Evolutionary conservation across 2,888 invertebrate species (phyloP), one percentile per base, ranked within the genome.

Genomic region (Lepidonotus clava): DNA sequence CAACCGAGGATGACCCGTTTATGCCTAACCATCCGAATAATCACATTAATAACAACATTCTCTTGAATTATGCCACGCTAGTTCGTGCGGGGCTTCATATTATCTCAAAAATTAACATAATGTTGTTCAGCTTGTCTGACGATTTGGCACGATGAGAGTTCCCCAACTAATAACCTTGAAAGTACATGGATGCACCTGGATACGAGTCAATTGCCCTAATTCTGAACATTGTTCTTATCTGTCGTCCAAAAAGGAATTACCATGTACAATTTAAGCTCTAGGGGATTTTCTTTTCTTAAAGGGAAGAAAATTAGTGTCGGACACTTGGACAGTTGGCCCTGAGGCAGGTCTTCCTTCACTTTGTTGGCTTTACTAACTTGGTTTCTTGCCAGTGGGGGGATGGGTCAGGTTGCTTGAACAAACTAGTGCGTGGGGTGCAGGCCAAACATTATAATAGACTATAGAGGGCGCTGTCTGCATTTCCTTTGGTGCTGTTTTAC

Each of bases 351-450:
- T 61, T 61, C 14, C 61, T 61, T 56, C 28, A 61, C 61, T 61
- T 61, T 61, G 61, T 28, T 11, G 28, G 61, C 61, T 61, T 61
- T 61, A 61, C 61, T 61, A 61, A 61, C 61, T 61, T 61, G 61
- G 61, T 61, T 28, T 24, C 61, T 32, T 61, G 61, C 61, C 61
- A 61, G 61, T 2, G 5, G 4, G 61, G 61, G 61, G 14, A 61
- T 61, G 61, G 61, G 61, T 61, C 61, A 61, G 61, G 61, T 61
- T 61, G 24, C 61, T 32, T 61, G 61, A 32, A 61, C 61, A 61
- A 61, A 8, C 28, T 24, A 61, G 24, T 28, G 61, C 1, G 24
- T 24, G 28, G 14, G 28, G 28, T n/a, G 24, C 14, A 14, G 61
- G n/a, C 61, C 21, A 28, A 28, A 24, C 61, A 5, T 61, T 61